phyloP scores from a whole-genome alignment of 2,888 invertebrate genomes.

The Campoplex capitator region DNA sequence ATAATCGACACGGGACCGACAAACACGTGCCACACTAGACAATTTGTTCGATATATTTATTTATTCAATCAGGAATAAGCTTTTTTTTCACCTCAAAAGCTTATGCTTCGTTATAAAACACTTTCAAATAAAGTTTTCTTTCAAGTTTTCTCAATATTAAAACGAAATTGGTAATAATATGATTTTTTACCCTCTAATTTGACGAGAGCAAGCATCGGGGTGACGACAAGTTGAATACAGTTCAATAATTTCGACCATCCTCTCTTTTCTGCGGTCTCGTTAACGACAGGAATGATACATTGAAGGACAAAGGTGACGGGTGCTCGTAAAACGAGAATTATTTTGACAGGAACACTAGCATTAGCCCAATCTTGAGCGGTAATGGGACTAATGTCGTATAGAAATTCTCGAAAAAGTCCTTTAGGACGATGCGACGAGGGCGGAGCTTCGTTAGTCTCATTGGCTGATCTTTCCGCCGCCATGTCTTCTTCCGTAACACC shows the following conservation, averaged over 20 bases:
- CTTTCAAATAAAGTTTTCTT: too few relatives aligned
- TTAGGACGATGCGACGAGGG: conserved; percentile 72
- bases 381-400: conserved; percentile 82
- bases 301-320: conserved; percentile 86
- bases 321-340: conserved; percentile 84
- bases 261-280: conserved; percentile 84
- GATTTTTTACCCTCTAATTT: conserved; percentile 78
- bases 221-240: conserved; percentile 85
- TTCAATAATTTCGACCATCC: conserved; percentile 88
- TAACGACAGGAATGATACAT: conserved; percentile 87
- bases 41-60: conserved; percentile 6
- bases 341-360: conserved; percentile 78
- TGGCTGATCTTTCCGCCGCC: conserved; percentile 9
- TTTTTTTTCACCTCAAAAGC: too few relatives aligned
- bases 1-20: conserved; percentile 77
- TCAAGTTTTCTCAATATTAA: too few relatives aligned
- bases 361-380: conserved; percentile 82
- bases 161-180: too few relatives aligned
- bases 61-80: not conserved
- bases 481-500: not conserved
- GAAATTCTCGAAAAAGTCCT: conserved; percentile 79
- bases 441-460: conserved; percentile 33
- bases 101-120: too few relatives aligned
- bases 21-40: conserved; percentile 73
- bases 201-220: conserved; percentile 84